Percentiles rank a stretch among this genome's conserved stretches.
Evolutionary conservation across 2,797 vertebrate species (phyloP).

Genomic region (Chromis chromis): DNA sequence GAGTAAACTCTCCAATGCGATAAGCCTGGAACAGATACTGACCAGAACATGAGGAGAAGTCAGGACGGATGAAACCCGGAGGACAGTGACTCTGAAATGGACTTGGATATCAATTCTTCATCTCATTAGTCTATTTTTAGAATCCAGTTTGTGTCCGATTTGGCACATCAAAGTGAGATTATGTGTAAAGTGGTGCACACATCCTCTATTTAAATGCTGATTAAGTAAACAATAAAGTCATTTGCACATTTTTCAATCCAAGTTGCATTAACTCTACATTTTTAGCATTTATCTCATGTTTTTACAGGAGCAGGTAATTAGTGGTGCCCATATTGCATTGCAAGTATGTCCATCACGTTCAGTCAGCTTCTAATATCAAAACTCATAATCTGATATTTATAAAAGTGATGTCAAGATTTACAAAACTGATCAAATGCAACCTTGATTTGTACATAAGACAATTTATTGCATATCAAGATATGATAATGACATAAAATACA

Average conservation of each 20-base stretch:
- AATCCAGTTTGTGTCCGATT: background rate
- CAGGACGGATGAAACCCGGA: constrained; percentile 60
- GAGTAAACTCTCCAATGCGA: constrained; percentile 62
- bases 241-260: background rate
- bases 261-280: background rate
- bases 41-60: constrained; percentile 54
- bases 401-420: background rate
- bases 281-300: background rate
- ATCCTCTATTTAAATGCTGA: background rate
- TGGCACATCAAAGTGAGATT: constrained; percentile 7
- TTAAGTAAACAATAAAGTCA: background rate
- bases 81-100: constrained; percentile 72
- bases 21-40: constrained; percentile 57
- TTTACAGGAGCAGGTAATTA: background rate
- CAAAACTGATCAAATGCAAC: background rate
- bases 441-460: background rate
- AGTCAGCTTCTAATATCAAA: background rate
- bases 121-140: constrained; percentile 45
- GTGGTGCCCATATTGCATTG: background rate
- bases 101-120: constrained; percentile 20
- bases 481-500: background rate
- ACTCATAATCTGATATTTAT: background rate
- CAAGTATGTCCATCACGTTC: too few relatives aligned
- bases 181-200: background rate
- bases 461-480: background rate